Percentiles rank a stretch among this genome's conserved stretches.
Conservation (phyloP, 1,140 invertebrate genomes). For the Aphis craccivora region DNA sequence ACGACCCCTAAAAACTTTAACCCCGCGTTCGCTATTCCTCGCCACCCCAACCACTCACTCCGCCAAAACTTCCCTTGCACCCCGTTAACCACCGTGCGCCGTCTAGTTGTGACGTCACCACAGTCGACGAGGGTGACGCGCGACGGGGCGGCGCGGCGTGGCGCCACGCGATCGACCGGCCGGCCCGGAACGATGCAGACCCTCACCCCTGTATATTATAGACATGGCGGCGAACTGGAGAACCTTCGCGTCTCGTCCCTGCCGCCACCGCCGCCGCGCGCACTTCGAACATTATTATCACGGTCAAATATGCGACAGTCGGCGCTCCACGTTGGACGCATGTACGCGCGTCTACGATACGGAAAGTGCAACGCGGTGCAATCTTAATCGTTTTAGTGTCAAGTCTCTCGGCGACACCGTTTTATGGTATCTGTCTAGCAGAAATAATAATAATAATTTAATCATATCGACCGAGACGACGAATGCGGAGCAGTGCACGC, state of each 20-base stretch:
- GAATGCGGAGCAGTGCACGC: background rate
- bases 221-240: background rate
- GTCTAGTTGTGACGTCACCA: slow-evolving; percentile 35
- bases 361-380: background rate
- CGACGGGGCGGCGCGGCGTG: background rate
- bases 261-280: background rate
- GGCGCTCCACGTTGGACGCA: background rate
- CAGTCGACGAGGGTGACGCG: background rate
- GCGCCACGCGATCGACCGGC: slow-evolving; percentile 55
- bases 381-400: background rate
- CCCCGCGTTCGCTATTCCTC: background rate
- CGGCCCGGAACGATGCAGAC: background rate
- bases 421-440: background rate
- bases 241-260: background rate
- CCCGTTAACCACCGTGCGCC: background rate
- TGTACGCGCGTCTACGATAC: background rate
- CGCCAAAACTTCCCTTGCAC: background rate
- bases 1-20: slow-evolving; percentile 36
- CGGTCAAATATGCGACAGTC: slow-evolving; percentile 14
- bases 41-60: background rate
- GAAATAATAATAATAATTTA: background rate
- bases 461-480: background rate
- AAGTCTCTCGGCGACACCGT: background rate
- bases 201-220: slow-evolving; percentile 26
- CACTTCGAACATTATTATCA: background rate